Base-by-base conservation (phyloP, 2,113 vertebrate species). In the Lucifuga dentata region DNA sequence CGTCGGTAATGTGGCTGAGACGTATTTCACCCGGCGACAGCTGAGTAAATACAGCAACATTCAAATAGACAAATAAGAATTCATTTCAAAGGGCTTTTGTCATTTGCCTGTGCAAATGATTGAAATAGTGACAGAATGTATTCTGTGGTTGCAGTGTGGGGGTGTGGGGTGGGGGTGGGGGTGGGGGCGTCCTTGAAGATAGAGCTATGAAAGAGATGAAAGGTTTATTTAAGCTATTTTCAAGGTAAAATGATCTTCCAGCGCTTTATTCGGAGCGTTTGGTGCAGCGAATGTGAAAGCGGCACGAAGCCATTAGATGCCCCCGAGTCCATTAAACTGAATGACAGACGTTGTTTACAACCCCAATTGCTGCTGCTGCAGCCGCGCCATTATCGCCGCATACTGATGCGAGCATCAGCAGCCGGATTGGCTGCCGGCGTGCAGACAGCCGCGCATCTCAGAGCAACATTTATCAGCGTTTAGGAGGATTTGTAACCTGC, bases 141-240 rank as follows among this genome's bases (percentile, higher is more conserved):
- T 48, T 68, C 53, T 55, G 57, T 44, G 23, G 26, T 70, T 81
- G 59, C 53, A 76, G 65, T 36, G 55, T 21, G 59, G 45, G 39
- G 46, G 33, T 36, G 4, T 17, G 39, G 24, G 39, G 33, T 2
- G 8, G 11, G 32, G 40, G 8, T 5, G n/a, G 15, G 40, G 40
- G 32, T 35, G 57, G 66, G 45, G 49, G 64, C 43, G 81, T 88
- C 89, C 89, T 89, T 91, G 87, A 89, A 88, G 88, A 91, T 77
- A 71, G 76, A 88, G 85, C 79, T 67, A 50, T 78, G 86, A 84
- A 80, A 76, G 68, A 89, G 85, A 91, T 90, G 77, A 90, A 89
- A 88, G 86, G 76, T 88, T 90, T 90, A 88, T 91, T 92, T 87
- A 89, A 91, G 90, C 81, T 85, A 80, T 89, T 91, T 90, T 78